Conservation (phyloP, 2,113 vertebrate species). For the Oreochromis niloticus region DNA sequence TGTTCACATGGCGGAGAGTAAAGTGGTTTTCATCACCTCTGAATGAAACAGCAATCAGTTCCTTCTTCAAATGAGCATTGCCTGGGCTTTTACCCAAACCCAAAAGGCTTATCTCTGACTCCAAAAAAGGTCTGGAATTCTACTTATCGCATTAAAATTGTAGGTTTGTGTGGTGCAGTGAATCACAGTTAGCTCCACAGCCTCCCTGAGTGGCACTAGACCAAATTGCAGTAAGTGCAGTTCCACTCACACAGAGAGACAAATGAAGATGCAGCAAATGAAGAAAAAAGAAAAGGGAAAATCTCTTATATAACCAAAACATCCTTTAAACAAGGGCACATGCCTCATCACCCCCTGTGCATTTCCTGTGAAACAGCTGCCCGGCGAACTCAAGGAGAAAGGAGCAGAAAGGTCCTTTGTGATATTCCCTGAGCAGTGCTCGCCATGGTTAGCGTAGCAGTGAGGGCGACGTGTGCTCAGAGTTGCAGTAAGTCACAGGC, state of each 20-base stretch:
- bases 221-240: constrained; percentile 56
- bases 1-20: background rate
- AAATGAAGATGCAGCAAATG: constrained; percentile 10
- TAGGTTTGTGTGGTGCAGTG: constrained; percentile 14
- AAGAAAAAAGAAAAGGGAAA: background rate
- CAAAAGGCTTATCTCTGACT: background rate
- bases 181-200: constrained; percentile 26
- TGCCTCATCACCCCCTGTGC: background rate
- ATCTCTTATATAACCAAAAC: constrained; percentile 36
- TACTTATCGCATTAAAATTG: constrained; percentile 46
- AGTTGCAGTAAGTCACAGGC: constrained; percentile 27
- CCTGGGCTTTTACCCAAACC: constrained; percentile 27
- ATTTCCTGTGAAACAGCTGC: constrained; percentile 35
- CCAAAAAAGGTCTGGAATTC: constrained; percentile 5
- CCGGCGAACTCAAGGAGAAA: constrained; percentile 3
- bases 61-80: constrained; percentile 5
- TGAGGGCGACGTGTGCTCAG: background rate
- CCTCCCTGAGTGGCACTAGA: constrained; percentile 54
- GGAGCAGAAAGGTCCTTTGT: constrained; percentile 22
- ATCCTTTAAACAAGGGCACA: constrained; percentile 46
- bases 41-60: constrained; percentile 26
- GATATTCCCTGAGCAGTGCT: constrained; percentile 33
- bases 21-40: constrained; percentile 12
- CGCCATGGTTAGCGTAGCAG: constrained; percentile 30
- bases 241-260: constrained; percentile 36